Evolutionary conservation across 1,140 invertebrate species (phyloP).

Genomic region (Popillia japonica): DNA sequence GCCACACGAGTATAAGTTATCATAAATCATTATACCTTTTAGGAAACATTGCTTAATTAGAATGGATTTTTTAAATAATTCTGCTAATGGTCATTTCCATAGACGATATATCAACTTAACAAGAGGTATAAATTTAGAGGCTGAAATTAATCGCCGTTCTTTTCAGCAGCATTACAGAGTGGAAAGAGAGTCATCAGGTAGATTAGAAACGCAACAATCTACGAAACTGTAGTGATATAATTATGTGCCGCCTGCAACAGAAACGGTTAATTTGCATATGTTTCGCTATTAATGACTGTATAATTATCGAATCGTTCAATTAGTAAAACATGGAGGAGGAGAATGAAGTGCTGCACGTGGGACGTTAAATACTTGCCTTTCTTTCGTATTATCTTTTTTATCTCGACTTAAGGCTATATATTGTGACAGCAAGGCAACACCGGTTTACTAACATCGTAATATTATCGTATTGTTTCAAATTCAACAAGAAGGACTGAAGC

Average conservation of each 20-base stretch:
- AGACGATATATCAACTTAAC: neutral
- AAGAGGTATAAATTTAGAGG: neutral
- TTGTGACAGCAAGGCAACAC: no score
- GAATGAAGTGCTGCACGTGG: neutral
- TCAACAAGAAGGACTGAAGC: no score
- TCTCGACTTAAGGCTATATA: no score
- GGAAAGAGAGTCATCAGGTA: neutral
- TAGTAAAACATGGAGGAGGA: neutral
- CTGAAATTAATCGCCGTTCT: neutral
- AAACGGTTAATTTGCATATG: neutral
- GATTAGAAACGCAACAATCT: neutral
- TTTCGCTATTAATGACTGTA: neutral
- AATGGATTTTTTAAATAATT: neutral
- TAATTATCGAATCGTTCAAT: neutral
- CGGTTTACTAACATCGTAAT: no score
- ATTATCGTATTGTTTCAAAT: no score
- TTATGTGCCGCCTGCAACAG: neutral
- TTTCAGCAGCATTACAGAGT: neutral
- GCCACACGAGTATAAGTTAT: no score
- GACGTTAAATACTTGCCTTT: neutral
- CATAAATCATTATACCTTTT: neutral
- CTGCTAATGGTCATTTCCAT: neutral
- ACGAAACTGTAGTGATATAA: neutral
- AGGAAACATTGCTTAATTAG: neutral
- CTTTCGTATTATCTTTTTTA: neutral